Evolutionary conservation across 2,888 invertebrate species (phyloP).

Genomic region (Agrochola macilenta): DNA sequence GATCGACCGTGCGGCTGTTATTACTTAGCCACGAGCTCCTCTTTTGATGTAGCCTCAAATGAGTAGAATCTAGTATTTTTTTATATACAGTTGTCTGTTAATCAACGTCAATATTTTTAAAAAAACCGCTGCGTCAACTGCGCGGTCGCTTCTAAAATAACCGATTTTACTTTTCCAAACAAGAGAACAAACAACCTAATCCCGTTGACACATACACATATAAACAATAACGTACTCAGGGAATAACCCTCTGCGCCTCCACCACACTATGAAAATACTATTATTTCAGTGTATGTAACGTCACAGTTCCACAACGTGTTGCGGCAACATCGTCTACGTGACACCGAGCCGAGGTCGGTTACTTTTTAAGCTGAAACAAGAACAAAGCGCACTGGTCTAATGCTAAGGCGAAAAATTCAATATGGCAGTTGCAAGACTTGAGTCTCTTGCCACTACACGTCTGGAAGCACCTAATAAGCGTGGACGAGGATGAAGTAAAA

Average conservation of each 20-base stretch:
- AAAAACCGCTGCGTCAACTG: not conserved
- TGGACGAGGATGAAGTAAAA: slow-evolving; percentile 86
- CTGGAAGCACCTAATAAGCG: slow-evolving; percentile 81
- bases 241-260: slow-evolving; percentile 51
- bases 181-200: slow-evolving; percentile 10
- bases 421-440: slow-evolving; percentile 76
- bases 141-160: not conserved
- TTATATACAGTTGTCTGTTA: not conserved
- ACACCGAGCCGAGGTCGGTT: slow-evolving; percentile 49
- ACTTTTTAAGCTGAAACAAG: slow-evolving; percentile 66
- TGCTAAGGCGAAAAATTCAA: slow-evolving; percentile 77
- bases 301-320: slow-evolving; percentile 41
- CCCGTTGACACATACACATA: slow-evolving; percentile 15
- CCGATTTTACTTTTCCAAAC: not conserved
- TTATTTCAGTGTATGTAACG: slow-evolving; percentile 48
- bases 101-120: not conserved
- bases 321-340: slow-evolving; percentile 50
- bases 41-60: not conserved
- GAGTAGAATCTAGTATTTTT: not conserved
- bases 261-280: slow-evolving; percentile 52
- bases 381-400: slow-evolving; percentile 58
- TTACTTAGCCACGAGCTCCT: no score
- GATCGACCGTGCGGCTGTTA: no score
- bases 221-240: slow-evolving; percentile 45
- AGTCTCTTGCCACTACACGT: slow-evolving; percentile 79